Base-by-base conservation (phyloP, 2,888 invertebrate genomes). In the Drosophila kambysellisi region DNA sequence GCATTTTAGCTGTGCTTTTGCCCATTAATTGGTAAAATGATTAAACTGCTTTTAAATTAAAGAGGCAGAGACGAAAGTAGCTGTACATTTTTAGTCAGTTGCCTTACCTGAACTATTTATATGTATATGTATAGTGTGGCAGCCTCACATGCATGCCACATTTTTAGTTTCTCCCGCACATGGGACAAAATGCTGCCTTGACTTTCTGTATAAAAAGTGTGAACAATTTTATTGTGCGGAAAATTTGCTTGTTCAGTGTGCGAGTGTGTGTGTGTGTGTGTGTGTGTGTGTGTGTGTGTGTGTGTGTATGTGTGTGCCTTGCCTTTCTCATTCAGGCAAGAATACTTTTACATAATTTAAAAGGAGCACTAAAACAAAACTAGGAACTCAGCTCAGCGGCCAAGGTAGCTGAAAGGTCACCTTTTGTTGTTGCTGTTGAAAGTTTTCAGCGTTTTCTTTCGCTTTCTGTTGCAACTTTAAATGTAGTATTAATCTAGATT, bases 151-250 rank as follows among this genome's bases (percentile, higher is more conserved):
- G 54, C 58, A 71, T 68, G 67, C 20, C 11, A 11, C 35, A 11
- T n/a, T 56, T 46, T 35, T 50, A 53, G 71, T 51, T 62, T 51
- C 46, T 57, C 62, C 68, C 56, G 63, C 59, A 57, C 29, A 32
- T 29, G 7, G 32, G 4, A 33, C 39, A 60, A 74, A 53, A 58
- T 20, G 59, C 41, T 20, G 41, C 43, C 25, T 29, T 59, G n/a
- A 61, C 57, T 71, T 62, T 66, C 29, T 71, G 72, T 68, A 81
- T 71, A 66, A 79, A 79, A 75, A 82, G 87, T 84, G 89, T 89
- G 78, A 83, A 82, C 70, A 82, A 82, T 80, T 87, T 83, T 80
- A 87, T 89, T 89, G 85, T 76, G 88, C 74, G 89, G 85, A 89
- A 89, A 87, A 85, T 80, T 69, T 69, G 63, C 77, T 71, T 58